Percentiles rank a stretch among this genome's conserved stretches.
Conservation (phyloP, 2,797 vertebrate genomes). For the Molossus alvarezi region DNA sequence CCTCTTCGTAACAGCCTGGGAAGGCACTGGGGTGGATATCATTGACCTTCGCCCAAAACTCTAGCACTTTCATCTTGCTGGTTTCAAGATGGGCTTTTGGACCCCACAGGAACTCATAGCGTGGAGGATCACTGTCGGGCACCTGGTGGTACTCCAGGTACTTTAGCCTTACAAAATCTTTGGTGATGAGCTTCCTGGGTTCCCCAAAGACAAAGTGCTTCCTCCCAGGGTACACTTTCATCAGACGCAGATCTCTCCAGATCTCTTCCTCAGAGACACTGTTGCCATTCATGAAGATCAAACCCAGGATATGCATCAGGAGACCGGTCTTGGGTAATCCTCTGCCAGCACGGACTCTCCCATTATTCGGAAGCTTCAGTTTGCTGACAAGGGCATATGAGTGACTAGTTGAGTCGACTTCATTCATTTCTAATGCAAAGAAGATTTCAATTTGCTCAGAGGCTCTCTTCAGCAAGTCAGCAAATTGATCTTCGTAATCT, state of each 20-base stretch:
- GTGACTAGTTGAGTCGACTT: not conserved
- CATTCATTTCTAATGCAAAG: slow-evolving; percentile 47
- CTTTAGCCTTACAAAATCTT: slow-evolving; percentile 41
- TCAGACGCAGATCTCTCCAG: not conserved
- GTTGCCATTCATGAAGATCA: slow-evolving; percentile 38
- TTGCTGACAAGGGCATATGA: slow-evolving; percentile 51
- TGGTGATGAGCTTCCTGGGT: slow-evolving; percentile 59
- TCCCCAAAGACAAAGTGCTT: slow-evolving; percentile 61
- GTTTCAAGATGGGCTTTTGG: not conserved
- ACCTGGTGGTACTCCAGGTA: slow-evolving; percentile 67
- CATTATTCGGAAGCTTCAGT: slow-evolving; percentile 68
- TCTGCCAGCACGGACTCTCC: slow-evolving; percentile 32
- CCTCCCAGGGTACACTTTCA: not conserved
- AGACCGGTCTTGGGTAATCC: slow-evolving; percentile 68
- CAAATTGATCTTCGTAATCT: not conserved
- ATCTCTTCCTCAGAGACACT: not conserved
- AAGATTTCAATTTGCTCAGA: not conserved
- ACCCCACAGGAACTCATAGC: slow-evolving; percentile 54
- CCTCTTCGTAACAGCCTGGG: not conserved
- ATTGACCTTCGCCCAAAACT: not conserved
- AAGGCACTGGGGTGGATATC: not conserved
- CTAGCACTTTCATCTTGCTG: slow-evolving; percentile 14
- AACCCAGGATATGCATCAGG: slow-evolving; percentile 50
- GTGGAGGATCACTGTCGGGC: not conserved
- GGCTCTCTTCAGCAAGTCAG: slow-evolving; percentile 55